Conservation (phyloP, 2,888 invertebrate species). For the Chesias legatella region DNA sequence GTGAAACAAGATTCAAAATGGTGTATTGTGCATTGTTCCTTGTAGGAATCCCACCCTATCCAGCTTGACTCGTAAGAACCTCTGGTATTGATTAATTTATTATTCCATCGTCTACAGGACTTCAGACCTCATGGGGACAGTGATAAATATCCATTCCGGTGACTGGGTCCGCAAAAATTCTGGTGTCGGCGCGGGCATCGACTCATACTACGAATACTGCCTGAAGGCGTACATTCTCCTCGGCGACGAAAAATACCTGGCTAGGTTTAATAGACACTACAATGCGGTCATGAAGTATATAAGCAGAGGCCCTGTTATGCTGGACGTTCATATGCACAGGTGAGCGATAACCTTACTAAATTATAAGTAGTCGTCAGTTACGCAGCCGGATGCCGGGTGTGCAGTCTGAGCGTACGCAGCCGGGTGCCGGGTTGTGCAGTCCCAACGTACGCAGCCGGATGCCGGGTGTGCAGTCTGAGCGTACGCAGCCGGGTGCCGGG, state of each 20-base stretch:
- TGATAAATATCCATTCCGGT: constrained; percentile 97
- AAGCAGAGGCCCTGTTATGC: constrained; percentile 95
- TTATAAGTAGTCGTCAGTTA: too few relatives aligned
- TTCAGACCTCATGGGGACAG: constrained; percentile 97
- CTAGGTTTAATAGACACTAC: constrained; percentile 97
- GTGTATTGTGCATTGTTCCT: too few relatives aligned
- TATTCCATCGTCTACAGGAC: constrained; percentile 44
- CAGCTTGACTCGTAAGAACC: too few relatives aligned
- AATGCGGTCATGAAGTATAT: constrained; percentile 98
- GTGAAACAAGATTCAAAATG: too few relatives aligned
- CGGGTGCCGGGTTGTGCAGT: too few relatives aligned
- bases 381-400: too few relatives aligned
- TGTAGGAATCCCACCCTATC: too few relatives aligned
- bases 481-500: too few relatives aligned
- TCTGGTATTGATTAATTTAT: too few relatives aligned
- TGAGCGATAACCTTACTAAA: constrained; percentile 29
- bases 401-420: too few relatives aligned
- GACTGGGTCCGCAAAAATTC: constrained; percentile 98
- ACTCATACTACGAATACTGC: constrained; percentile 99
- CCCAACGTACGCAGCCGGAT: too few relatives aligned
- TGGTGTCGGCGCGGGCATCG: constrained; percentile 99
- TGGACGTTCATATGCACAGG: constrained; percentile 97
- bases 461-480: too few relatives aligned
- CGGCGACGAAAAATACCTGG: constrained; percentile 95
- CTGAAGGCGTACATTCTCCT: constrained; percentile 98